Evolutionary conservation across 2,113 vertebrate genomes (phyloP).

Genomic region (Sylvicapra grimmia): DNA sequence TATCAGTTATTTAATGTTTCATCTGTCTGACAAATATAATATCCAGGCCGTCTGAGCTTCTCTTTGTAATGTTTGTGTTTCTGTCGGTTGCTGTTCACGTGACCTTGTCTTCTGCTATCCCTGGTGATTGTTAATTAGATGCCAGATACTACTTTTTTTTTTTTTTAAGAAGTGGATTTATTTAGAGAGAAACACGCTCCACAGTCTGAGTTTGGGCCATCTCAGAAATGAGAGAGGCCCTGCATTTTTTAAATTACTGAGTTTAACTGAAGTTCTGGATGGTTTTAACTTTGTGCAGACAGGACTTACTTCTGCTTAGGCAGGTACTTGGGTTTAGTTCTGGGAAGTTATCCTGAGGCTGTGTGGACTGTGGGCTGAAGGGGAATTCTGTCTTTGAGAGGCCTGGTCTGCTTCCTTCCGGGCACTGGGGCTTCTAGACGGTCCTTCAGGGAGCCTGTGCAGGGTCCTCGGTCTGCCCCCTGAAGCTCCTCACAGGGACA

Average conservation of each 20-base stretch:
- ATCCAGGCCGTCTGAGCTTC: background rate
- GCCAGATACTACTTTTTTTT: background rate
- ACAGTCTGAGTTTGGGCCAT: background rate
- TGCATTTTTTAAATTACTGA: background rate
- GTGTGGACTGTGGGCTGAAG: background rate
- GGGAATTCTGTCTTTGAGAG: background rate
- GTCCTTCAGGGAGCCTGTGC: background rate
- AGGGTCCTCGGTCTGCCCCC: background rate
- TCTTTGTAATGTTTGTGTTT: too few species aligned
- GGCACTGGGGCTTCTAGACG: rapidly evolving
- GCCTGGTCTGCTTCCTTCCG: background rate
- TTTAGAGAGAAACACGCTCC: background rate
- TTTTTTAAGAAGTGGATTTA: background rate
- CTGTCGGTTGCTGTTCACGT: background rate
- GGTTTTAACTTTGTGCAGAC: background rate
- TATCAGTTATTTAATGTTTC: background rate
- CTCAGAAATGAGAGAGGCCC: background rate
- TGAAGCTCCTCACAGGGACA: rapidly evolving
- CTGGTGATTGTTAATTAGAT: background rate
- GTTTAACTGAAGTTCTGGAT: background rate
- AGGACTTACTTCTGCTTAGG: background rate
- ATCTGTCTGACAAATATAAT: background rate
- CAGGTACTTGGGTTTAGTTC: background rate
- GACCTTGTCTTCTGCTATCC: background rate
- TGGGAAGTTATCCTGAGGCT: rapidly evolving